These are phyloP conservation scores for Drosophila multiciliata DNA, from an alignment of 2,888 invertebrate species.

Conservation along the genomic window DNA sequence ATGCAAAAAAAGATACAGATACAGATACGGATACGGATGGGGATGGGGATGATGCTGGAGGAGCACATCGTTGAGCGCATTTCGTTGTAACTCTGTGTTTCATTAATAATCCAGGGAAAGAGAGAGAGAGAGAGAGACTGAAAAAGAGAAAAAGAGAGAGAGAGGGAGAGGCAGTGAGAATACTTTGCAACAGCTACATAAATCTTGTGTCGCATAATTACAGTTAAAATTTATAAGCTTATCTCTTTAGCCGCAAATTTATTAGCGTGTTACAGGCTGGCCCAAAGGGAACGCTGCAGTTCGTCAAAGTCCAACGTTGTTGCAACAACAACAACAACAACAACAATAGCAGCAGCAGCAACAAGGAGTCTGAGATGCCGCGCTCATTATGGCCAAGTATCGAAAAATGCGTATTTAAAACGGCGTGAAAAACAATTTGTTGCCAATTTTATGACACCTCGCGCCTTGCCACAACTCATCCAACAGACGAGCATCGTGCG, in stretches of 20 bases:
- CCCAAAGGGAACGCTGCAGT: constrained; percentile 50
- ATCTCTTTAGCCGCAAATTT: constrained; percentile 82
- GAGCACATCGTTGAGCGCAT: constrained; percentile 62
- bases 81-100: constrained; percentile 77
- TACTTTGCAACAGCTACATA: constrained; percentile 56
- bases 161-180: constrained; percentile 8
- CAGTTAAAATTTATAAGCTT: constrained; percentile 82
- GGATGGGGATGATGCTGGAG: constrained; percentile 35
- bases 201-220: constrained; percentile 81
- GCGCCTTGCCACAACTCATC: constrained; percentile 70
- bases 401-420: constrained; percentile 81
- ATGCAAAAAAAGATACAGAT: background rate
- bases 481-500: constrained; percentile 41
- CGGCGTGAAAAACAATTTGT: constrained; percentile 84
- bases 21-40: constrained; percentile 5
- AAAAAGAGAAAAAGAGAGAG: background rate
- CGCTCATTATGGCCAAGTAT: constrained; percentile 79
- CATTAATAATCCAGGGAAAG: constrained; percentile 68
- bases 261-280: constrained; percentile 69
- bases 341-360: background rate
- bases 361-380: constrained; percentile 7
- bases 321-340: constrained; percentile 22
- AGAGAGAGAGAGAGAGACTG: constrained; percentile 6
- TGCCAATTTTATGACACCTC: constrained; percentile 82
- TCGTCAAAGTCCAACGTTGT: constrained; percentile 74